Percentiles rank a stretch among this genome's conserved stretches.
phyloP scores from a whole-genome alignment of 2,113 vertebrate species.

The Furnarius figulus region DNA sequence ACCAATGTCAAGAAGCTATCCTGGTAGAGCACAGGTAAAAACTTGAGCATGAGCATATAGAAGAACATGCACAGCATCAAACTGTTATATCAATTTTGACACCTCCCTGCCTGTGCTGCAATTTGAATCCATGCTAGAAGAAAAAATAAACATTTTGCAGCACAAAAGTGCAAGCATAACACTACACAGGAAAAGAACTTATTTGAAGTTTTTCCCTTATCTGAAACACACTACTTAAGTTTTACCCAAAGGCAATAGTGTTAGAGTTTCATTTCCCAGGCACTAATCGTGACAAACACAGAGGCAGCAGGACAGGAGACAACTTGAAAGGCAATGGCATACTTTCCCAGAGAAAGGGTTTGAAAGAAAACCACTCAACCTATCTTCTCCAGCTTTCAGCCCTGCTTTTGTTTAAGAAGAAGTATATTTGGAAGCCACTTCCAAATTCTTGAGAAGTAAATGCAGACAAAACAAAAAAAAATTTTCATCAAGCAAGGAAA shows the following conservation, averaged over 20 bases:
- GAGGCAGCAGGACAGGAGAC: neutral
- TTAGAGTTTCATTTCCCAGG: neutral
- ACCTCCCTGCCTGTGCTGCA: neutral
- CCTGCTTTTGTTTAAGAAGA: neutral
- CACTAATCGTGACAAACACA: neutral
- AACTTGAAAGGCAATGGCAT: neutral
- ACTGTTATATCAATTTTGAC: neutral
- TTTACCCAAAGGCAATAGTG: neutral
- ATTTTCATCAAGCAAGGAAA: neutral
- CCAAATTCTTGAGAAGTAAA: neutral
- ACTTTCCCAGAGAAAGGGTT: neutral
- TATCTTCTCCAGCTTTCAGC: neutral
- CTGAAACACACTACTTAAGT: neutral
- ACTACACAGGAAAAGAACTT: neutral
- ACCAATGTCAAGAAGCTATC: neutral
- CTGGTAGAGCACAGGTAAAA: neutral
- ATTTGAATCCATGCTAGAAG: neutral
- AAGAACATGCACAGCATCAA: neutral
- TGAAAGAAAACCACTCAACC: neutral
- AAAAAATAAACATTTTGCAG: neutral
- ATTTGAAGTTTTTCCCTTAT: neutral
- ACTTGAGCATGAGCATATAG: neutral
- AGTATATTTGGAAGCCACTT: neutral
- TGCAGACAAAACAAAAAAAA: neutral
- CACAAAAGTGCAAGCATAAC: neutral